Percentiles rank a stretch among this genome's conserved stretches.
These are phyloP conservation scores for Falco biarmicus DNA, from an alignment of 2,797 vertebrate species.

Conservation along the genomic window DNA sequence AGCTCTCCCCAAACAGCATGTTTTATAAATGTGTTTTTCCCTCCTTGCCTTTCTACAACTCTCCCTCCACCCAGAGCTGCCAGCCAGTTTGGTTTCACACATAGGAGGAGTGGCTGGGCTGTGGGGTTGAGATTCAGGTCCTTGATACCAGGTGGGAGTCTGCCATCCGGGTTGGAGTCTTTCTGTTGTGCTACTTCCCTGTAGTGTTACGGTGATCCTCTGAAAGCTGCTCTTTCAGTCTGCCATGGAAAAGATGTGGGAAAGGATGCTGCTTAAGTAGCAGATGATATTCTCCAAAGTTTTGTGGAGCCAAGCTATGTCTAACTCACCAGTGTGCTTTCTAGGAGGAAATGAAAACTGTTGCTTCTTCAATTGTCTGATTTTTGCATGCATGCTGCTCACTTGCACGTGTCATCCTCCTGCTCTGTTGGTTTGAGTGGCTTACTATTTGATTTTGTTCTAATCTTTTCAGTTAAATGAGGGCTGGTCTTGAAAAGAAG, in stretches of 20 bases:
- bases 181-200: neutral
- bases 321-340: neutral
- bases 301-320: neutral
- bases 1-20: neutral
- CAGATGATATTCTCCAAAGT: neutral
- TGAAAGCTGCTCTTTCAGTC: neutral
- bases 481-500: neutral
- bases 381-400: neutral
- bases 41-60: neutral
- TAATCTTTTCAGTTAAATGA: constrained; percentile 12
- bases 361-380: neutral
- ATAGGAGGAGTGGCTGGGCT: neutral
- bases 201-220: neutral
- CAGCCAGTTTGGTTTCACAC: neutral
- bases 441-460: constrained; percentile 28
- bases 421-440: neutral
- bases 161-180: neutral
- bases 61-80: neutral
- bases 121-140: neutral
- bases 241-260: neutral
- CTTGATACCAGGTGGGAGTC: neutral
- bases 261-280: neutral
- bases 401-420: neutral
- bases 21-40: neutral
- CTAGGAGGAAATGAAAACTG: neutral